Percentiles rank a stretch among this genome's conserved stretches.
These are phyloP conservation scores for Agonopterix heracliana DNA, from an alignment of 2,888 invertebrate genomes.

Conservation along the genomic window DNA sequence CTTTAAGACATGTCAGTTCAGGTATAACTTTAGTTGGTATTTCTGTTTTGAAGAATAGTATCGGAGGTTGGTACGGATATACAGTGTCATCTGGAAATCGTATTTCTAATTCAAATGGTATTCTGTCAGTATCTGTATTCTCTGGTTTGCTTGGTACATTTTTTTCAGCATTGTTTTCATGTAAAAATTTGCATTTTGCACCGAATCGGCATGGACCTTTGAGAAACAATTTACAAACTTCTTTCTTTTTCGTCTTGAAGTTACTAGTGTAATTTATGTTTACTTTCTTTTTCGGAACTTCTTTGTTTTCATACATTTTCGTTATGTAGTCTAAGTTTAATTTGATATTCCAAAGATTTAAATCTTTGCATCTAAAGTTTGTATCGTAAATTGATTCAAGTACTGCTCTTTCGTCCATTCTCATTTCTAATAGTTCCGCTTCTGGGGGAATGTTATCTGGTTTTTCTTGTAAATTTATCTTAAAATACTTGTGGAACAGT, in stretches of 20 bases:
- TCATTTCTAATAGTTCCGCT: conserved; percentile 78
- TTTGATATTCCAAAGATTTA: conserved; percentile 83
- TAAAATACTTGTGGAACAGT: conserved; percentile 83
- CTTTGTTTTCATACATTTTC: conserved; percentile 70
- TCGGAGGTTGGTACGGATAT: conserved; percentile 85
- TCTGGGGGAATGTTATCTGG: conserved; percentile 59
- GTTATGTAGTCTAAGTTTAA: conserved; percentile 81
- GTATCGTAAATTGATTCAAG: conserved; percentile 86
- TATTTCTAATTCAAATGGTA: conserved; percentile 82
- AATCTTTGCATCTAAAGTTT: conserved; percentile 81
- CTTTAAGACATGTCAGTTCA: conserved; percentile 78
- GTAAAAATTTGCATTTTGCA: conserved; percentile 83
- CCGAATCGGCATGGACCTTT: conserved; percentile 84
- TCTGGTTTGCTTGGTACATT: conserved; percentile 32
- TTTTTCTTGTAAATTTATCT: conserved; percentile 51
- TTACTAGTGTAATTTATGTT: conserved; percentile 43
- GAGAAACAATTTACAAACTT: conserved; percentile 79
- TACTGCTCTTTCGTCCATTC: conserved; percentile 83
- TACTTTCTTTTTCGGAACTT: conserved; percentile 56
- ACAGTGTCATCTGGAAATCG: conserved; percentile 81
- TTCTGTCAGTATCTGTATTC: conserved; percentile 45
- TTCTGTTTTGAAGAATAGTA: conserved; percentile 81
- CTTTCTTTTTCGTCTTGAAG: conserved; percentile 64
- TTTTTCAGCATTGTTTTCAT: conserved; percentile 69
- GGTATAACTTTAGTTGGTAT: conserved; percentile 77